Evolutionary conservation across 2,888 invertebrate species (phyloP).

Genomic region (Cheiracanthium punctorium): DNA sequence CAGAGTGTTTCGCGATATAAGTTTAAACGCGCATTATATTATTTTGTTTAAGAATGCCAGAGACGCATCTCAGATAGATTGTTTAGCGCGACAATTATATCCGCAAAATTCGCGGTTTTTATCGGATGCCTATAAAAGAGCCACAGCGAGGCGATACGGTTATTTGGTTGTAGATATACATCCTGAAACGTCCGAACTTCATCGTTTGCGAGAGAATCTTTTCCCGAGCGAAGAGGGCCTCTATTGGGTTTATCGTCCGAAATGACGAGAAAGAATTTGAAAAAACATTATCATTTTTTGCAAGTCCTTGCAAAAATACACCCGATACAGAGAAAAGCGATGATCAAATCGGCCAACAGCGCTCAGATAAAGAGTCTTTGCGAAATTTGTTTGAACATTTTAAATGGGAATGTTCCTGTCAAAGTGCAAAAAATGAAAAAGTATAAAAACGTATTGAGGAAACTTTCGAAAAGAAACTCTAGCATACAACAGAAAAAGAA

Average conservation of each 20-base stretch:
- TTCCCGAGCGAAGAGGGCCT: constrained; percentile 2
- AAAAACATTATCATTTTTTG: constrained; percentile 31
- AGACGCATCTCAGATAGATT: constrained; percentile 45
- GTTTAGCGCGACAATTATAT: constrained; percentile 27
- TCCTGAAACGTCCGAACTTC: constrained; percentile 58
- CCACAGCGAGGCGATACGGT: constrained; percentile 58
- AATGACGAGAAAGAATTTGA: constrained; percentile 12
- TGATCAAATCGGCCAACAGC: background rate
- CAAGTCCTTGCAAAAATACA: background rate
- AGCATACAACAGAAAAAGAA: constrained; percentile 19
- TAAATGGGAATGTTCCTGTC: constrained; percentile 10
- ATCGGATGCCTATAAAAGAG: constrained; percentile 64
- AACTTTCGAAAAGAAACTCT: background rate
- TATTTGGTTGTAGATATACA: constrained; percentile 71
- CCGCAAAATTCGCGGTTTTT: constrained; percentile 32
- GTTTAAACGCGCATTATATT: constrained; percentile 44
- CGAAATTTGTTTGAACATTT: constrained; percentile 47
- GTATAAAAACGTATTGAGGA: background rate
- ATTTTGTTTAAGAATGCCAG: constrained; percentile 55
- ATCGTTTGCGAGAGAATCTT: constrained; percentile 39
- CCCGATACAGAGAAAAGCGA: background rate
- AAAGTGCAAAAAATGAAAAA: constrained; percentile 28
- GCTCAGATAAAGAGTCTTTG: constrained; percentile 19
- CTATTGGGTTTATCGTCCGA: constrained; percentile 24
- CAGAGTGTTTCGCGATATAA: constrained; percentile 30